A percentile compares a stretch with the other conserved stretches of the same genome.
Conservation (phyloP, 2,797 vertebrate species). For the Catostomus latipinnis region DNA sequence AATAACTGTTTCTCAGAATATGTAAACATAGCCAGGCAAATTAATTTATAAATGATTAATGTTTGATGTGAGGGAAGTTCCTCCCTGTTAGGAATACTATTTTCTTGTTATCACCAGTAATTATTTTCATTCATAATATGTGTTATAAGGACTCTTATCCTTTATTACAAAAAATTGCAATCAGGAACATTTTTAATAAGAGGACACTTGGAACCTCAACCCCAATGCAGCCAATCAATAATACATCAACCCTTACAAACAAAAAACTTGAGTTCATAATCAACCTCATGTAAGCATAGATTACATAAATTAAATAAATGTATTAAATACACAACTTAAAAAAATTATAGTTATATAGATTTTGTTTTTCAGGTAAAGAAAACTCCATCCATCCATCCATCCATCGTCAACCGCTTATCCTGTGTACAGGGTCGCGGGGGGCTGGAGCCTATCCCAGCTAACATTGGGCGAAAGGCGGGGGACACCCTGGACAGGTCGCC, state of each 20-base stretch:
- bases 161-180: conserved; percentile 38
- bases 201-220: conserved; percentile 23
- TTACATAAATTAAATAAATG: background rate
- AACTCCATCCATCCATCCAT: no score
- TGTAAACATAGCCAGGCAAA: background rate
- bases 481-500: no score
- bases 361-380: background rate
- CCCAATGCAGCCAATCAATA: conserved; percentile 29
- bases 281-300: conserved; percentile 16
- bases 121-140: conserved; percentile 19
- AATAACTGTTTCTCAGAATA: background rate
- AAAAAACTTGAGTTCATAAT: background rate
- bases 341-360: no score
- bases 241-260: background rate
- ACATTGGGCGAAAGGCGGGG: no score
- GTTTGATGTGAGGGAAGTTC: background rate
- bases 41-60: background rate
- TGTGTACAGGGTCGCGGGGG: no score
- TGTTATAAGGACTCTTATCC: conserved; percentile 18
- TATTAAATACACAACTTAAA: background rate
- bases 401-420: no score
- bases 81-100: background rate
- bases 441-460: no score
- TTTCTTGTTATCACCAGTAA: conserved; percentile 27
- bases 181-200: conserved; percentile 33